Percentiles rank a stretch among this genome's conserved stretches.
Conservation (phyloP, 2,113 vertebrate species). For the Typhlomys cinereus region DNA sequence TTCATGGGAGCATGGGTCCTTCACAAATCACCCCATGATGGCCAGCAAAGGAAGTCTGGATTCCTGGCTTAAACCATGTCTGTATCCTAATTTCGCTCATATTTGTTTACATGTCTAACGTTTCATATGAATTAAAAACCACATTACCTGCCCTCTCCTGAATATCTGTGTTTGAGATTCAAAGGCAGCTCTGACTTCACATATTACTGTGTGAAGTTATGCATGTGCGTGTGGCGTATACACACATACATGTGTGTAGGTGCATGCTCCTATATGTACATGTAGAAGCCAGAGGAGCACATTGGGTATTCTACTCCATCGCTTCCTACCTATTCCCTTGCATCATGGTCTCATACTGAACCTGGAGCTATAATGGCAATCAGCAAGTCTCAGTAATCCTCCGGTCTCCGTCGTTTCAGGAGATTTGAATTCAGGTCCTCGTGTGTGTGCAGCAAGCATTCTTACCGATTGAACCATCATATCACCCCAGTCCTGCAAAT, state of each 20-base stretch:
- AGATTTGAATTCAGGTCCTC: no score
- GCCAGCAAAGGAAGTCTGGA: constrained; percentile 11
- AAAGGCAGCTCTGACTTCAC: neutral
- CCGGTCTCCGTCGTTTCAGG: no score
- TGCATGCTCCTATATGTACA: no score
- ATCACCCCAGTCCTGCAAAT: neutral
- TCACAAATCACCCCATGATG: neutral
- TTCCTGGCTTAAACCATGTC: neutral
- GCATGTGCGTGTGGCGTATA: no score
- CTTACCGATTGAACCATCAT: neutral
- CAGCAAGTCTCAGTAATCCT: no score
- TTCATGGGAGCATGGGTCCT: neutral
- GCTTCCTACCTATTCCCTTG: no score
- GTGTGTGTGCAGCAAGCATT: no score
- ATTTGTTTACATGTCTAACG: neutral
- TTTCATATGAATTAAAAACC: neutral
- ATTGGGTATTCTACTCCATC: no score
- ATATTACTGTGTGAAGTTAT: neutral
- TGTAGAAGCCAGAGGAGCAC: no score
- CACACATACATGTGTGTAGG: no score
- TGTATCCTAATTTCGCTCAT: neutral
- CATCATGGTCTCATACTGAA: no score
- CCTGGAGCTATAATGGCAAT: no score
- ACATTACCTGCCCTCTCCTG: neutral
- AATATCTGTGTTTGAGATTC: neutral